Evolutionary conservation across 2,888 invertebrate species (phyloP).

Genomic region (Yponomeuta evonymella): DNA sequence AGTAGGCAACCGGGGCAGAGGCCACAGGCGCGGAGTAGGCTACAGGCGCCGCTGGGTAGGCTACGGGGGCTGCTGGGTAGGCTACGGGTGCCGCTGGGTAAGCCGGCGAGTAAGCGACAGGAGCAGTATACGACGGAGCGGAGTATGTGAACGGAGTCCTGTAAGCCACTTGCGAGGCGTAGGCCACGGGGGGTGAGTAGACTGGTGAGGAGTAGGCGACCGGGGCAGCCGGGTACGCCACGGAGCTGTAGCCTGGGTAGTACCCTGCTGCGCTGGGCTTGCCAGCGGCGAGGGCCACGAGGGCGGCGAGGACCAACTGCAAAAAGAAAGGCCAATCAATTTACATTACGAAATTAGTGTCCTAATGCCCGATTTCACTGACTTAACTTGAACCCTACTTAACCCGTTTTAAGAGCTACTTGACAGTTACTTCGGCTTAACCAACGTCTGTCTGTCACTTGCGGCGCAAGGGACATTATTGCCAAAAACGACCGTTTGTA

Average conservation of each 20-base stretch:
- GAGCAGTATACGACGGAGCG: not conserved
- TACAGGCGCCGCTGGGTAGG: conserved; percentile 8
- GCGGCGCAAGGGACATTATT: no score
- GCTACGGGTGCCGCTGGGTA: conserved; percentile 22
- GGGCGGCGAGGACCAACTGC: conserved; percentile 26
- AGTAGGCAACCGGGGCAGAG: not conserved
- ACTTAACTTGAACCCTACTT: no score
- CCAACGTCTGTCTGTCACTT: no score
- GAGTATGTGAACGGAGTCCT: not conserved
- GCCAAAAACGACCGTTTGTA: no score
- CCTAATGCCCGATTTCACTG: no score
- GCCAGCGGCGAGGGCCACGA: conserved; percentile 46
- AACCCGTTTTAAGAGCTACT: no score
- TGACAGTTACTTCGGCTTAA: no score
- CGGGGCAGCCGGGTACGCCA: not conserved
- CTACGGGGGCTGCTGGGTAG: conserved; percentile 6
- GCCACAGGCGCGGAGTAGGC: conserved; percentile 15
- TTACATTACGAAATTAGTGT: no score
- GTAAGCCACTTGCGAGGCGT: not conserved
- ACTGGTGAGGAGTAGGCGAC: not conserved
- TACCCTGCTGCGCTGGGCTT: conserved; percentile 29
- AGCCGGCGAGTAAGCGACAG: conserved; percentile 21
- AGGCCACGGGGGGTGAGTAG: conserved; percentile 22
- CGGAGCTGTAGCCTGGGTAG: not conserved
- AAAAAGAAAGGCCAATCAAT: not conserved